Base-by-base conservation (phyloP, 2,888 invertebrate species). In the Crocallis elinguaria region DNA sequence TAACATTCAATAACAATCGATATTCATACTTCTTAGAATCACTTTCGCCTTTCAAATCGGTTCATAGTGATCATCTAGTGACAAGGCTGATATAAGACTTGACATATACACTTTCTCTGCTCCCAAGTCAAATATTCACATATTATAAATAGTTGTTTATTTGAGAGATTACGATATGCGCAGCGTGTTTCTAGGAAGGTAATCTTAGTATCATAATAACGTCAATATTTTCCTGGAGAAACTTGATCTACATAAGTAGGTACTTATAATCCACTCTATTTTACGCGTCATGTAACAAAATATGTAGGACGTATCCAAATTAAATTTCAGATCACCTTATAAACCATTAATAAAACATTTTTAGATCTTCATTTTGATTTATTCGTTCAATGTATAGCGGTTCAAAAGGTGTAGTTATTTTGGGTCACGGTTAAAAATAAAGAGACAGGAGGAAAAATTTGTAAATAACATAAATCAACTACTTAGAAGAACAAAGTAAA, bases 401-500 rank as follows among this genome's bases (percentile, higher is more conserved):
- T 45, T 42, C 11, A 33, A 7, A 13, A 14, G n/a, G n/a, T n/a
- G n/a, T n/a, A n/a, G n/a, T n/a, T 19, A n/a, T n/a, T n/a, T n/a
- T n/a, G n/a, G n/a, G 4, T 29, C 41, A 21, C 11, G 14, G 19
- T 12, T 36, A 27, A 23, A 36, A 42, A 29, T 29, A 36, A 50
- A 35, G 11, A 39, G 23, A 23, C 8, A 46, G 14, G 37, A 62
- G 53, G 62, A 60, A 60, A 59, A 62, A 48, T 32, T 46, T 19
- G 33, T 48, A 48, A 57, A 57, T 52, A 60, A 44, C 36, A 58
- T 60, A 57, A 62, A 65, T 60, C 54, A 56, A 48, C 55, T 54
- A 58, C 57, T 37, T 48, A 54, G 60, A n/a, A n/a, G n/a, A 49
- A 49, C 39, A 21, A 48, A 57, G 64, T 64, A 64, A 69, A 66